phyloP scores from a whole-genome alignment of 2,888 invertebrate species.

The Nemoura dubitans region DNA sequence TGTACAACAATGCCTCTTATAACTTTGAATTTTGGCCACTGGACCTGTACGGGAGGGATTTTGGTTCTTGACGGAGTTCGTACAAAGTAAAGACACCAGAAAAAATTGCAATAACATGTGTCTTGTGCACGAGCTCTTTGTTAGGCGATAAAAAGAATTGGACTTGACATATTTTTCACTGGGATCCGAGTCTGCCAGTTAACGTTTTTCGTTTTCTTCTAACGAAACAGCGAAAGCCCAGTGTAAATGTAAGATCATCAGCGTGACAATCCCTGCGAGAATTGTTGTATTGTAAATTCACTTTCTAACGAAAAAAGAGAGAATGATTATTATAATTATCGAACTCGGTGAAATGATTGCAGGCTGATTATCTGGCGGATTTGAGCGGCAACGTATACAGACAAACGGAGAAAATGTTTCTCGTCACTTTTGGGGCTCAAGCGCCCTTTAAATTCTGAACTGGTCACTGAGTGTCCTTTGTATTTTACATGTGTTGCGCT shows the following conservation, averaged over 20 bases:
- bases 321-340: constrained; percentile 34
- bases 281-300: constrained; percentile 30
- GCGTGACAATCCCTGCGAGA: constrained; percentile 18
- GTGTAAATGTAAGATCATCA: neutral
- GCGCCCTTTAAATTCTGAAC: no score
- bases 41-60: neutral
- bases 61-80: neutral
- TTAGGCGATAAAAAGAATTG: neutral
- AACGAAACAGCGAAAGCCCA: constrained; percentile 20
- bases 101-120: neutral
- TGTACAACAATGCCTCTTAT: neutral
- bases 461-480: no score
- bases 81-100: neutral
- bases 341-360: constrained; percentile 21
- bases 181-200: neutral
- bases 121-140: neutral
- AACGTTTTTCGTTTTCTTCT: neutral
- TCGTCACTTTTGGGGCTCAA: no score
- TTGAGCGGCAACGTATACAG: no score
- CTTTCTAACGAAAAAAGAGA: constrained; percentile 39
- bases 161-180: neutral
- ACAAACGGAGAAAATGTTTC: no score
- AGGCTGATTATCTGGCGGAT: neutral
- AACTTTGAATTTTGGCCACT: neutral
- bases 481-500: no score